Conservation (phyloP, 2,797 vertebrate species). For the Mus minutoides region DNA sequence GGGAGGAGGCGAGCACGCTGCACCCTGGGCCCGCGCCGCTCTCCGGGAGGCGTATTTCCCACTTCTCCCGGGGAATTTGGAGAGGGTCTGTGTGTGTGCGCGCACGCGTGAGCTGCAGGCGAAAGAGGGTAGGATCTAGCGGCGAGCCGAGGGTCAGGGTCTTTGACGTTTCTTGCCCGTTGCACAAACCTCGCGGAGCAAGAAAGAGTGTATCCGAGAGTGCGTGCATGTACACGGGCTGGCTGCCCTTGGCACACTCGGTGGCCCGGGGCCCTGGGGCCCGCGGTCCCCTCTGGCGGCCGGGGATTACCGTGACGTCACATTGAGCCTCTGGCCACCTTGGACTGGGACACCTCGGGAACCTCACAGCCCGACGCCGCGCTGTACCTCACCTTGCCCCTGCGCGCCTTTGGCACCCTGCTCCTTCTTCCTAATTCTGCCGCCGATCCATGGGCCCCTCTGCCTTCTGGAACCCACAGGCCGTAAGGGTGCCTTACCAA, state of each 20-base stretch:
- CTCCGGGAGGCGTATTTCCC: slow-evolving; percentile 55
- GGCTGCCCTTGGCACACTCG: slow-evolving; percentile 87
- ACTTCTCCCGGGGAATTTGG: slow-evolving; percentile 70
- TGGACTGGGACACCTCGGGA: slow-evolving; percentile 71
- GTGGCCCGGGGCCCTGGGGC: slow-evolving; percentile 77
- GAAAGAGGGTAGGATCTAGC: slow-evolving; percentile 52
- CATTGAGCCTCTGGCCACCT: slow-evolving; percentile 92
- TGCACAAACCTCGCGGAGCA: slow-evolving; percentile 82
- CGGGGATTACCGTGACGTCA: slow-evolving; percentile 98
- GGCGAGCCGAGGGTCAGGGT: slow-evolving; percentile 67
- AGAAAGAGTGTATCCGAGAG: slow-evolving; percentile 75
- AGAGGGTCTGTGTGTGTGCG: not conserved
- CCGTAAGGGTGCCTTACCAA: slow-evolving; percentile 60
- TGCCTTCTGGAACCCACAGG: slow-evolving; percentile 71
- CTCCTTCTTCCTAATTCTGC: slow-evolving; percentile 58
- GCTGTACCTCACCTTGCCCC: slow-evolving; percentile 40
- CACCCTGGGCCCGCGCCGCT: slow-evolving; percentile 64
- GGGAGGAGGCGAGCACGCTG: slow-evolving; percentile 72
- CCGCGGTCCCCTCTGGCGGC: slow-evolving; percentile 89
- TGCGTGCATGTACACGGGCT: slow-evolving; percentile 83
- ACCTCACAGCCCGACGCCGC: slow-evolving; percentile 48
- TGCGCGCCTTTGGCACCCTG: slow-evolving; percentile 62
- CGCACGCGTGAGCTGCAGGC: slow-evolving; percentile 55
- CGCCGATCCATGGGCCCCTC: slow-evolving; percentile 81
- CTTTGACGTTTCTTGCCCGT: slow-evolving; percentile 72